Percentiles rank a stretch among this genome's conserved stretches.
These are phyloP conservation scores for Corvus hawaiiensis DNA, from an alignment of 2,113 vertebrate species.

Conservation along the genomic window DNA sequence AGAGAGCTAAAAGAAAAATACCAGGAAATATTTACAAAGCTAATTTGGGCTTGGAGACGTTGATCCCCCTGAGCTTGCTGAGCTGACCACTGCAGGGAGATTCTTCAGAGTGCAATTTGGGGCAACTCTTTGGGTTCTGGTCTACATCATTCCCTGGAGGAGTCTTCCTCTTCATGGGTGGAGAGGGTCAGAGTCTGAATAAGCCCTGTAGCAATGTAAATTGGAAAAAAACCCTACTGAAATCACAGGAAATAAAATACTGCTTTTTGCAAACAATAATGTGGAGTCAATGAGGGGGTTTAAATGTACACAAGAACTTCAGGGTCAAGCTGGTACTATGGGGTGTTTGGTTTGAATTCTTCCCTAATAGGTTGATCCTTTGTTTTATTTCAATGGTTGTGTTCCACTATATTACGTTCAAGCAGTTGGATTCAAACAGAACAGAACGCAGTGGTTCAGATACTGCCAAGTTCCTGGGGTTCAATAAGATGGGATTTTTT, in stretches of 20 bases:
- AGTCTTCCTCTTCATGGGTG: neutral
- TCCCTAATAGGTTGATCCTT: neutral
- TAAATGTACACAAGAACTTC: neutral
- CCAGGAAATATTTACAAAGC: neutral
- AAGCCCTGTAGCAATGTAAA: neutral
- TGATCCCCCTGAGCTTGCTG: neutral
- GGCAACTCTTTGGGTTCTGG: neutral
- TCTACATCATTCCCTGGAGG: neutral
- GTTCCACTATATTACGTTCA: conserved; percentile 63
- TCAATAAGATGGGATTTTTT: neutral
- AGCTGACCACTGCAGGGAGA: neutral
- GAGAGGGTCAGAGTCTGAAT: neutral
- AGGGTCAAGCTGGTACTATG: neutral
- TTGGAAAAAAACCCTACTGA: neutral
- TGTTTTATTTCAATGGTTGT: conserved; percentile 17
- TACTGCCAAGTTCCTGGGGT: conserved; percentile 39
- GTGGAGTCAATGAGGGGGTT: neutral
- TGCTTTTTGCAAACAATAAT: neutral
- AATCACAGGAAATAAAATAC: neutral
- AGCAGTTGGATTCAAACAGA: conserved; percentile 44
- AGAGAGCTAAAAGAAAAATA: neutral
- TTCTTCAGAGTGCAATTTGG: neutral
- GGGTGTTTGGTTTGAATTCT: neutral
- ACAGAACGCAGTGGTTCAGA: conserved; percentile 19
- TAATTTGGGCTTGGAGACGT: neutral